Evolutionary conservation across 2,888 invertebrate species (phyloP), one percentile per base, ranked within the genome.

Genomic region (Strigamia maritima): DNA sequence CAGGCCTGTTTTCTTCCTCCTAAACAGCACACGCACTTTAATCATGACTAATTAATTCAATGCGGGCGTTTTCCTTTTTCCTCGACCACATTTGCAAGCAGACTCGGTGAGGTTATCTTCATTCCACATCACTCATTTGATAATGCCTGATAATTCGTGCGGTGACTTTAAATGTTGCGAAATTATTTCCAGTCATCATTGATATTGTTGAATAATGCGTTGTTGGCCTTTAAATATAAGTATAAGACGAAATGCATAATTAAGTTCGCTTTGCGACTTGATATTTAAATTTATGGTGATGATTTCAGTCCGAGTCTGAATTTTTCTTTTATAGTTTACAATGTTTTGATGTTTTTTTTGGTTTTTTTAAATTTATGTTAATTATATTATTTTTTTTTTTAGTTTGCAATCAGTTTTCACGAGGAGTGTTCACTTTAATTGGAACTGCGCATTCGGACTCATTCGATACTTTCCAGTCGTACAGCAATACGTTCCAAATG

Each of bases 401-500:
- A 95, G 95, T 95, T 85, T 95, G 95, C 88, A 93, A 91, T 86
- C 95, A 95, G 86, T 94, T 95, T 86, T 92, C 92, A 75, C 89
- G 94, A 81, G 95, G 95, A 65, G 94, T 96, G 79, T 94, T 92
- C 85, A 92, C 94, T 0, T 93, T 96, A 93, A 87, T 96, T 82
- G 95, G 95, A 8, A 94, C 95, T 12, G 95, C 95, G 74, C 93
- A 94, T 78, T 94, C 95, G 54, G 95, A 95, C 85, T 95, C 95
- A n/a, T 96, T 95, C 86, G 95, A 95, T 87, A 95, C 95, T 6
- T 89, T 96, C 78, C 95, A 95, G 86, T 95, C 95, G 24, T 96
- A 95, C 87, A 94, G 94, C 84, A 95, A 96, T 87, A 95, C 95
- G 77, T 96, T 96, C 86, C 94, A 96, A 88, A 94, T 95, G 93